Percentiles rank a stretch among this genome's conserved stretches.
phyloP scores from a whole-genome alignment of 2,797 vertebrate species.

The Oreochromis grahami region DNA sequence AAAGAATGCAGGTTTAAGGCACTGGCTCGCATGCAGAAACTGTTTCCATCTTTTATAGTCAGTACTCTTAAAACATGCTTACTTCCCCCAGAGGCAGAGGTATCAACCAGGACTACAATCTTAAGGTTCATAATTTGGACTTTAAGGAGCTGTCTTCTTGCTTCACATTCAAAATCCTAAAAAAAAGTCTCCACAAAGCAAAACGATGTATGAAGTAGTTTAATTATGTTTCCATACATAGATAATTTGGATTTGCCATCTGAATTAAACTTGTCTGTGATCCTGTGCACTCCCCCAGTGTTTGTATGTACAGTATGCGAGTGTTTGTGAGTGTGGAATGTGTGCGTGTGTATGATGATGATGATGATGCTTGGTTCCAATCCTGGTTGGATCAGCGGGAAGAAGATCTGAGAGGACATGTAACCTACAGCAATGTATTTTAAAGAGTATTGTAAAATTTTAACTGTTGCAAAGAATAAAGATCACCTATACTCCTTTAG shows the following conservation, averaged over 20 bases:
- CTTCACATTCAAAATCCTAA: not conserved
- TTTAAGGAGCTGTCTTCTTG: not conserved
- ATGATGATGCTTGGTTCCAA: conserved; percentile 10
- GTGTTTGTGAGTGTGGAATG: not conserved
- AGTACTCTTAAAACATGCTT: not conserved
- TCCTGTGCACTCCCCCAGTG: not conserved
- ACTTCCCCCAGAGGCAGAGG: not conserved
- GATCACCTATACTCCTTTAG: conserved; percentile 82
- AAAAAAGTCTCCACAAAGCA: not conserved
- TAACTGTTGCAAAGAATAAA: conserved; percentile 77
- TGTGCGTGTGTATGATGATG: not conserved
- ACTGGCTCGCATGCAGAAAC: not conserved
- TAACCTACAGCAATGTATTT: conserved; percentile 65
- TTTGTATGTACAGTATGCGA: not conserved
- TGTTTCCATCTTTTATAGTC: not conserved
- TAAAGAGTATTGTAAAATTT: conserved; percentile 74
- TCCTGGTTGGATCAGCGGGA: not conserved
- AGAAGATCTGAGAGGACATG: conserved; percentile 54
- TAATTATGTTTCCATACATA: not conserved
- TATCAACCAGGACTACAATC: not conserved
- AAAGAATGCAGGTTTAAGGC: not conserved
- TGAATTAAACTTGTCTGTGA: not conserved
- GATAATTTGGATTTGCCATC: not conserved
- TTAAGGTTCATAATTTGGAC: not conserved
- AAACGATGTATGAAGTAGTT: not conserved